Percentiles rank a stretch among this genome's conserved stretches.
Conservation (phyloP, 1,140 invertebrate genomes). For the Cotesia glomerata region DNA sequence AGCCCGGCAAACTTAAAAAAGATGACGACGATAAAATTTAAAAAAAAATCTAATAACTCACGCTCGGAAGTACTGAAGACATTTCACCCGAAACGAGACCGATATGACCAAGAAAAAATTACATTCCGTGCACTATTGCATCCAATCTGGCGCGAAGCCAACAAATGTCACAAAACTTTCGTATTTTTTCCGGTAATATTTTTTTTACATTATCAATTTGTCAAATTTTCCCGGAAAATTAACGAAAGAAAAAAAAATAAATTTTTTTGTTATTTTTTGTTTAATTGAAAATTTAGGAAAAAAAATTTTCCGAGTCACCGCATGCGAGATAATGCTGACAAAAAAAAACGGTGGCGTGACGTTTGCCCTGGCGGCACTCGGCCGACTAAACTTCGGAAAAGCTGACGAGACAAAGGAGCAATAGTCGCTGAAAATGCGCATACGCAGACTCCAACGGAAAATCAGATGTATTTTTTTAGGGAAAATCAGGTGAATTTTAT, state of each 20-base stretch:
- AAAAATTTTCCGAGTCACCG: not conserved
- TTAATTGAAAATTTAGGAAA: too few species aligned
- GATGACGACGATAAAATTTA: too few species aligned
- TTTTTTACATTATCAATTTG: not conserved
- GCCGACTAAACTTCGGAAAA: conserved; percentile 43
- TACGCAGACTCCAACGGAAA: not conserved
- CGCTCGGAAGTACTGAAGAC: not conserved
- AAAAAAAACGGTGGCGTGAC: not conserved
- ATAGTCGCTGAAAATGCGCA: not conserved
- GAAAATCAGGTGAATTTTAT: not conserved
- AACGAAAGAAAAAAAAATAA: too few species aligned
- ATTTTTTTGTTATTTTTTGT: too few species aligned
- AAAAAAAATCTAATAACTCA: too few species aligned
- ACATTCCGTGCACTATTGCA: not conserved
- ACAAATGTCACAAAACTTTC: not conserved
- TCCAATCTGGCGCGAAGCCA: not conserved
- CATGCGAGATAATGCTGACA: not conserved
- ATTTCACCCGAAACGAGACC: not conserved
- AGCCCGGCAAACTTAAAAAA: too few species aligned
- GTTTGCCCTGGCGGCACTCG: conserved; percentile 42
- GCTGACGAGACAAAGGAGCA: not conserved
- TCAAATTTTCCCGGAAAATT: too few species aligned
- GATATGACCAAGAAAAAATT: not conserved
- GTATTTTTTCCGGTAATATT: not conserved
- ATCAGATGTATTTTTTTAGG: not conserved